Percentiles rank a stretch among this genome's conserved stretches.
These are phyloP conservation scores for Andrena trimmerana DNA, from an alignment of 2,888 invertebrate species.

Conservation along the genomic window DNA sequence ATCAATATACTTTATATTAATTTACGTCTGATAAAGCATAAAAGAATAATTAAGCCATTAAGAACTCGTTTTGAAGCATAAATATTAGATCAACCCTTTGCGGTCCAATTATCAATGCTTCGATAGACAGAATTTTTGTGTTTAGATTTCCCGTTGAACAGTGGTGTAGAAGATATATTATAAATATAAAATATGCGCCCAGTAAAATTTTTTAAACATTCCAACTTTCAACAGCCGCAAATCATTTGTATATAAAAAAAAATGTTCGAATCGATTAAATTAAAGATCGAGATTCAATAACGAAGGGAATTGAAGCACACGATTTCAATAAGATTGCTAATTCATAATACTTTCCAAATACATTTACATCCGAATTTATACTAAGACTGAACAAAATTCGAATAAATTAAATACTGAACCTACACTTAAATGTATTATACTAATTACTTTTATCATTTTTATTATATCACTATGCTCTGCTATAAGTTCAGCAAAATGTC, in stretches of 20 bases:
- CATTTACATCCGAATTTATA: constrained; percentile 1
- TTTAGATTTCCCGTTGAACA: not conserved
- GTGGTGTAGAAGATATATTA: not conserved
- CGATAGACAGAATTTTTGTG: constrained; percentile 3
- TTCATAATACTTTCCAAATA: not conserved
- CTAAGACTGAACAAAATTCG: constrained; percentile 15
- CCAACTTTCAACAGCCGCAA: not conserved
- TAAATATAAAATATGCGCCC: not conserved
- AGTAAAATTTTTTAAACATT: not conserved
- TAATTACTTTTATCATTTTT: constrained; percentile 15
- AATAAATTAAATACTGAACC: constrained; percentile 34
- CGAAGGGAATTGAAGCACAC: not conserved
- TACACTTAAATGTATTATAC: constrained; percentile 14
- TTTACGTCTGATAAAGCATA: constrained; percentile 55
- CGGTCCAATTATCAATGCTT: constrained; percentile 30
- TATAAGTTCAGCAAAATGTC: constrained; percentile 15
- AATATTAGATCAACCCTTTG: constrained; percentile 54
- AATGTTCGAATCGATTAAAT: not conserved
- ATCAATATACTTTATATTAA: constrained; percentile 35
- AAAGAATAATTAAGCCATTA: constrained; percentile 46
- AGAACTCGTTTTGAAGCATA: constrained; percentile 43
- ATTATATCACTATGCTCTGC: constrained; percentile 29
- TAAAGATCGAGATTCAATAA: constrained; percentile 20
- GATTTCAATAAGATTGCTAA: not conserved
- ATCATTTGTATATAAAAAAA: not conserved